Base-by-base conservation (phyloP, 2,888 invertebrate genomes). In the Metallyticus violacea region DNA sequence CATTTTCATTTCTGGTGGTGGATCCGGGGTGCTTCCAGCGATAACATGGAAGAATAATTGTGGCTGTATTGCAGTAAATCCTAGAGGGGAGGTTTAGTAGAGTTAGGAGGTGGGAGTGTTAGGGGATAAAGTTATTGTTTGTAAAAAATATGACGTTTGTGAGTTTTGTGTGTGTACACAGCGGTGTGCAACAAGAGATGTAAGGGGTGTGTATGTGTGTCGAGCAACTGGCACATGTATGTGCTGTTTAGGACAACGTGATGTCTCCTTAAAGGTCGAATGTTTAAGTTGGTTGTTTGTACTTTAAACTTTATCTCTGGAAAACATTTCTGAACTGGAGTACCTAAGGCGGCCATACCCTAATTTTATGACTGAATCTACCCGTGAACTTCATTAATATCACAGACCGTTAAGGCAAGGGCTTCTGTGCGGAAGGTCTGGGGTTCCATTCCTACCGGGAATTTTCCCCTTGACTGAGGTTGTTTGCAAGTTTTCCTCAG, bases 91-190 rank as follows among this genome's bases (percentile, higher is more conserved):
- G 26, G 7, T 28, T n/a, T n/a, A n/a, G n/a, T n/a, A n/a, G n/a
- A n/a, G n/a, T n/a, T n/a, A n/a, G n/a, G n/a, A n/a, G 40, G 40
- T 62, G 40, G 15, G 40, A 62, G 81, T 77, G 77, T 77, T 77
- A 77, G 83, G 82, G 83, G 83, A 77, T 83, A 28, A 77, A 77
- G 83, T 83, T 83, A 83, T 83, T 83, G 83, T 83, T 83, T 83
- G 83, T 83, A 83, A 77, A 83, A 82, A 82, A 82, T 83, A 77
- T 83, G 77, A 83, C 77, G 27, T 77, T 83, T 77, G 40, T 77
- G 83, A 83, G 77, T 83, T 77, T 77, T 77, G 77, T 83, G 5
- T 30, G 9, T 30, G 81, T 40, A 9, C 30, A 22, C 77, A 83
- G 83, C 77, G 83, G 77, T 83, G 40, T 25, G 26, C 81, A 30